Evolutionary conservation across 2,888 invertebrate species (phyloP), one percentile per base, ranked within the genome.

Genomic region (Volucella inflata): DNA sequence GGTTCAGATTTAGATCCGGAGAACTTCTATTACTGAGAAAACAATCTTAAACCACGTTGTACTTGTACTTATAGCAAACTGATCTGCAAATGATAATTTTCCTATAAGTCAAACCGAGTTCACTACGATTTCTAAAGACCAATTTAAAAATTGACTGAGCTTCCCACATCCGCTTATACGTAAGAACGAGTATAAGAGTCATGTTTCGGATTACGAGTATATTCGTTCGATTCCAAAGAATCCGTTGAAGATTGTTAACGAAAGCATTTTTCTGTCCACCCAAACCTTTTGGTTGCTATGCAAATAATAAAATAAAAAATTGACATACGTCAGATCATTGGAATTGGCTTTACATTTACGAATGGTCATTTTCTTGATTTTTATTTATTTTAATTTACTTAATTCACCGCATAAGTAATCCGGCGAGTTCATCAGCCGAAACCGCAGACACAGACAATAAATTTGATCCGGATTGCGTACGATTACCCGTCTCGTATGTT

Each of bases 361-460:
- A 67, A 30, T 30, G 30, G 6, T 30, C 67, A 42, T 38, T 36
- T 21, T 2, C 36, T 36, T 60, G 10, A 8, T 57, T 57, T 46
- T 62, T 44, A 36, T 21, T 51, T 36, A 38, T 40, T 48, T 2
- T 36, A 4, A n/a, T 64, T 21, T 51, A 14, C 50, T 40, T 48
- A n/a, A 55, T 42, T 16, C 21, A 48, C 36, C n/a, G 30, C 46
- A 42, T 12, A 30, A 38, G 46, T 57, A 36, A 11, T 40, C 55
- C 55, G 38, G 12, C 30, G 30, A 44, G 51, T 76, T 67, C 76
- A 57, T 59, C 57, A 67, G 55, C 74, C 46, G 40, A 55, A 68
- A 70, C 77, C 62, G 70, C 70, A 70, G 70, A 78, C 70, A 67
- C 70, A 64, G 70, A 78, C 70, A 67, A 67, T 57, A 65, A 77